Conservation (phyloP, 2,113 vertebrate genomes). For the Callocephalon fimbriatum region DNA sequence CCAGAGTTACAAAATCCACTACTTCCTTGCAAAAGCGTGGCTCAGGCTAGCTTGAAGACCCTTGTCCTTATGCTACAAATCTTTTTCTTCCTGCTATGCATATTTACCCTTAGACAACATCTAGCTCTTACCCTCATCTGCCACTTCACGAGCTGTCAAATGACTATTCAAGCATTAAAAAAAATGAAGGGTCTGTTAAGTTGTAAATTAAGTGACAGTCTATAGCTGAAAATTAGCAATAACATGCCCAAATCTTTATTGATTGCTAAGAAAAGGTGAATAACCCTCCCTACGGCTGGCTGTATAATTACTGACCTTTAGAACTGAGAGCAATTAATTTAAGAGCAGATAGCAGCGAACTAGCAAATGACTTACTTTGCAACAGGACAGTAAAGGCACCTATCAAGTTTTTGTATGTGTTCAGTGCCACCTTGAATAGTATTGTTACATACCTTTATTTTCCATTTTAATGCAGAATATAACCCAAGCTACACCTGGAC, state of each 20-base stretch:
- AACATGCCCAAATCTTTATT: conserved; percentile 65
- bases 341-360: conserved; percentile 43
- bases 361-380: conserved; percentile 21
- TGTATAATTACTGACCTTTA: conserved; percentile 68
- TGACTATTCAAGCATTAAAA: conserved; percentile 50
- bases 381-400: neutral
- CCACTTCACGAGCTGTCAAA: conserved; percentile 49
- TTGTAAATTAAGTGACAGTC: conserved; percentile 62
- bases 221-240: conserved; percentile 65
- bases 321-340: conserved; percentile 59
- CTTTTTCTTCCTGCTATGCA: neutral
- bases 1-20: neutral
- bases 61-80: neutral
- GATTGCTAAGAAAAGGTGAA: conserved; percentile 71
- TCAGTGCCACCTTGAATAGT: neutral
- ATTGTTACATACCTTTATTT: neutral
- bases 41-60: neutral
- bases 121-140: conserved; percentile 49
- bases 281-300: conserved; percentile 19
- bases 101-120: conserved; percentile 50
- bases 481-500: neutral
- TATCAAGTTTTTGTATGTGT: neutral
- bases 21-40: neutral
- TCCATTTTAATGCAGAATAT: neutral
- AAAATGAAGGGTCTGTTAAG: conserved; percentile 59